Evolutionary conservation across 2,888 invertebrate genomes (phyloP).

Genomic region (Philaethria dido): DNA sequence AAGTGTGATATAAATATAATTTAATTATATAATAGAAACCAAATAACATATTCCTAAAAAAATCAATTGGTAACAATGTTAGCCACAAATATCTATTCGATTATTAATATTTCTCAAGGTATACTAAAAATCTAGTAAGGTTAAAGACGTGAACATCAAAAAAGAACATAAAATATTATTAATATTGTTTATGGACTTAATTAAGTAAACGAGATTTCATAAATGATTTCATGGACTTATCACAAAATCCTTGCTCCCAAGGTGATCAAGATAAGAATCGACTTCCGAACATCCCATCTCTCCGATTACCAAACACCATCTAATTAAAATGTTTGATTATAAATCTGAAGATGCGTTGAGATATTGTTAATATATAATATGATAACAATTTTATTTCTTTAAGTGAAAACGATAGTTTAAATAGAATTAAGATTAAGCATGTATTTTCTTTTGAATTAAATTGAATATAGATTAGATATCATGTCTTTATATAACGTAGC

Average conservation of each 20-base stretch:
- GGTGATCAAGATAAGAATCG: conserved; percentile 63
- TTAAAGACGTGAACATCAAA: not conserved
- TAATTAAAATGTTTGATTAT: conserved; percentile 40
- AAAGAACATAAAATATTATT: not conserved
- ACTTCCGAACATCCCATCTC: conserved; percentile 52
- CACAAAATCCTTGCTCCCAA: conserved; percentile 48
- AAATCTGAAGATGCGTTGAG: conserved; percentile 17
- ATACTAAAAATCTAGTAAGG: not conserved
- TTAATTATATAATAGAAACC: not conserved
- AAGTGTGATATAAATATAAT: too few relatives aligned
- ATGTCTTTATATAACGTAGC: not conserved
- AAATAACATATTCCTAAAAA: not conserved
- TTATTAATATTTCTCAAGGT: not conserved
- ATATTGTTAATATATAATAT: conserved; percentile 27
- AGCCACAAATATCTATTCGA: not conserved
- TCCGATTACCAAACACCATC: conserved; percentile 26
- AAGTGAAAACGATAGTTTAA: conserved; percentile 4
- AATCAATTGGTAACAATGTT: not conserved
- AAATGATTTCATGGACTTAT: conserved; percentile 43
- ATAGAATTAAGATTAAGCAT: conserved; percentile 1
- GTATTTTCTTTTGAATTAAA: not conserved
- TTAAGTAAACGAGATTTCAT: conserved; percentile 37
- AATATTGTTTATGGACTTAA: conserved; percentile 35
- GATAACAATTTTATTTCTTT: conserved; percentile 13
- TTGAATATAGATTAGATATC: not conserved